Evolutionary conservation across 2,113 vertebrate genomes (phyloP).

Genomic region (Tragelaphus imberbis): DNA sequence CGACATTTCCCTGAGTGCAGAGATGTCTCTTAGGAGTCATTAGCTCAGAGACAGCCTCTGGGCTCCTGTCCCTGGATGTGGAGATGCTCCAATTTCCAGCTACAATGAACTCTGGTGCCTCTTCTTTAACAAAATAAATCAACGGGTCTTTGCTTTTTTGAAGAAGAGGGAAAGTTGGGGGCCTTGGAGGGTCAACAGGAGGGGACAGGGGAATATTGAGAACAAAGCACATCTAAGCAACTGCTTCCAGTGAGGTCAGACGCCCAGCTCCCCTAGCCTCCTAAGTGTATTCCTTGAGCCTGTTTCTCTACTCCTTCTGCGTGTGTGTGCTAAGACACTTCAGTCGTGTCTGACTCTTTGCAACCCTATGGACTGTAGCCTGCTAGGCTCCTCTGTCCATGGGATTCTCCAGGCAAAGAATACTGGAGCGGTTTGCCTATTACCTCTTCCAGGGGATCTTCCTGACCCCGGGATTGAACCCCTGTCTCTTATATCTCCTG

Average conservation of each 20-base stretch:
- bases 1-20: background rate
- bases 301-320: background rate
- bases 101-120: background rate
- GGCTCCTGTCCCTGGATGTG: background rate
- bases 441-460: background rate
- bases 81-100: background rate
- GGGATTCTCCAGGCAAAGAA: background rate
- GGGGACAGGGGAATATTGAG: background rate
- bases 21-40: background rate
- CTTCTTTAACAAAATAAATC: conserved; percentile 39
- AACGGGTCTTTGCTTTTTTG: conserved; percentile 30
- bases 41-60: background rate
- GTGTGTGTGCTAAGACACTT: background rate
- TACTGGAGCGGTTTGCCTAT: background rate
- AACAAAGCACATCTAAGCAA: conserved; percentile 29
- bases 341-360: background rate
- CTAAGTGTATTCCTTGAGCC: background rate
- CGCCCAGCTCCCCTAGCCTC: background rate
- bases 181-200: conserved; percentile 24
- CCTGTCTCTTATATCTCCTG: background rate
- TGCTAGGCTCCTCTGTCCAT: background rate
- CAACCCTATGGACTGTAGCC: background rate
- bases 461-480: background rate
- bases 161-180: background rate
- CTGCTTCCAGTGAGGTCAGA: background rate